These are phyloP conservation scores for Crossaster papposus DNA, from an alignment of 53 echinoderm and acorn worm genomes.

Conservation along the genomic window DNA sequence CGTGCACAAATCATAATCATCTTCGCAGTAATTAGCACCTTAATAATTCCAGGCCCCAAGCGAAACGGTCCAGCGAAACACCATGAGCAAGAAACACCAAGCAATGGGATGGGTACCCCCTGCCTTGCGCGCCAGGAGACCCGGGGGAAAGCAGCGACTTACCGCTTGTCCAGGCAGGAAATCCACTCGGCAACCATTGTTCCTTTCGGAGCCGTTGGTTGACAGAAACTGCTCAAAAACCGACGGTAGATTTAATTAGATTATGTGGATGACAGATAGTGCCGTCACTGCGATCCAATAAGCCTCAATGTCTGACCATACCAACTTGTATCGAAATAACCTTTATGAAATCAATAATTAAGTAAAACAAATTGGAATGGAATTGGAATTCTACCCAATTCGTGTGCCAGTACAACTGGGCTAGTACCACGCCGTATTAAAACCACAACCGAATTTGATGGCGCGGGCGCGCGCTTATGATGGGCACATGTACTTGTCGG, in stretches of 20 bases:
- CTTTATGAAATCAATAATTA: neutral
- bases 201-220: neutral
- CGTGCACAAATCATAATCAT: too few relatives aligned
- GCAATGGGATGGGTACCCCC: neutral
- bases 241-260: neutral
- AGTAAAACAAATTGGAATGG: neutral
- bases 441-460: constrained; percentile 14
- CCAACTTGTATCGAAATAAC: neutral
- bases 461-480: constrained; percentile 20
- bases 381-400: neutral
- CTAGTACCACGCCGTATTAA: neutral
- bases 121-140: neutral
- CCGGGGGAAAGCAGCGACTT: constrained; percentile 7
- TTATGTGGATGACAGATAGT: neutral
- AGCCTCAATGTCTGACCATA: constrained; percentile 16
- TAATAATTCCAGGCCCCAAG: too few relatives aligned
- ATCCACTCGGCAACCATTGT: constrained; percentile 74
- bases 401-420: neutral
- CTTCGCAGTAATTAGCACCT: too few relatives aligned
- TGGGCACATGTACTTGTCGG: neutral
- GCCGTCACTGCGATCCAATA: neutral
- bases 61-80: too few relatives aligned
- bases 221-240: neutral
- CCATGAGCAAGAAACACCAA: too few relatives aligned
- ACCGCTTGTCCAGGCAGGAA: constrained; percentile 76